A percentile compares a stretch with the other conserved stretches of the same genome.
Evolutionary conservation across 2,113 vertebrate species (phyloP).

Genomic region (Heterotilapia buettikoferi): DNA sequence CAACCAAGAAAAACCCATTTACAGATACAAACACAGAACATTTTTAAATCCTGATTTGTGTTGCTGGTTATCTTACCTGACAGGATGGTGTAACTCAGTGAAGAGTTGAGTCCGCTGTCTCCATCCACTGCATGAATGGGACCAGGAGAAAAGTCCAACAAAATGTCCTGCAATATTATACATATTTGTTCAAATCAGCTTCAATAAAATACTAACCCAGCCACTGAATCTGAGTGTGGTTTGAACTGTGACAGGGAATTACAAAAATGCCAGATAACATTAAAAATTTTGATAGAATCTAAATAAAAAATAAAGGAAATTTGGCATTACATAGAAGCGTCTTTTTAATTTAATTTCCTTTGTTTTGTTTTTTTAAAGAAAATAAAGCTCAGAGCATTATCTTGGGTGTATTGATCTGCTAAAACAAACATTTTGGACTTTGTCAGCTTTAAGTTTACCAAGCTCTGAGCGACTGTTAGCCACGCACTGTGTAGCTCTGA

Average conservation of each 20-base stretch:
- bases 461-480: background rate
- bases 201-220: background rate
- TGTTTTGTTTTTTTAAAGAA: background rate
- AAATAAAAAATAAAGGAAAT: background rate
- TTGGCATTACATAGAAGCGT: background rate
- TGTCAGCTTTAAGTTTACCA: background rate
- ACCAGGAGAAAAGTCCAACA: constrained; percentile 73
- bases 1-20: background rate
- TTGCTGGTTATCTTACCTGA: constrained; percentile 62
- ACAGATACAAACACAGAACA: background rate
- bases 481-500: accelerated
- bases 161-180: constrained; percentile 41
- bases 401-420: background rate
- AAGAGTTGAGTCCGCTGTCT: constrained; percentile 67
- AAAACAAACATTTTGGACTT: background rate
- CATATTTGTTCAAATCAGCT: background rate
- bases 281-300: accelerated
- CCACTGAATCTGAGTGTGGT: background rate
- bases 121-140: constrained; percentile 78
- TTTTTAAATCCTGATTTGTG: background rate
- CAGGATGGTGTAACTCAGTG: constrained; percentile 72
- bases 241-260: background rate
- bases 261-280: background rate
- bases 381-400: background rate
- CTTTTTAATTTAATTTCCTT: background rate